Conservation (phyloP, 1,140 invertebrate genomes). For the Reticulitermes speratus region DNA sequence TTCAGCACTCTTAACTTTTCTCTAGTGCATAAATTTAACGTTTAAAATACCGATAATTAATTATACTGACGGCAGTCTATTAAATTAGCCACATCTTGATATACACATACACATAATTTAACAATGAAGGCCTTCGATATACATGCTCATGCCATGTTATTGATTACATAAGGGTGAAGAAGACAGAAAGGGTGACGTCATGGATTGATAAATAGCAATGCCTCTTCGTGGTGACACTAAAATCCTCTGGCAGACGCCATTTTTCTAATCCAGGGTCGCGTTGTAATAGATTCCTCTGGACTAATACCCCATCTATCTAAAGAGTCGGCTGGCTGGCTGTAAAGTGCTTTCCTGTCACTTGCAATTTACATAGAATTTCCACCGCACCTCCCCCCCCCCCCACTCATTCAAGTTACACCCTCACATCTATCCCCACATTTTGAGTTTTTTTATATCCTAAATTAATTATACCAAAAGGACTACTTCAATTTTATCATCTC, state of each 20-base stretch:
- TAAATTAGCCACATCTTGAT: too few relatives aligned
- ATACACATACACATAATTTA: too few relatives aligned
- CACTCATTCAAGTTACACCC: too few relatives aligned
- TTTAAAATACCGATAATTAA: too few relatives aligned
- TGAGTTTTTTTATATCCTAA: neutral
- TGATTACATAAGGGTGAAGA: neutral
- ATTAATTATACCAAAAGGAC: neutral
- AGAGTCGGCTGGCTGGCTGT: neutral
- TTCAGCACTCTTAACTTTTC: too few relatives aligned
- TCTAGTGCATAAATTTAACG: too few relatives aligned
- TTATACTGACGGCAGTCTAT: too few relatives aligned
- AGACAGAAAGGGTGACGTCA: neutral
- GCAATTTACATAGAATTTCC: conserved; percentile 1
- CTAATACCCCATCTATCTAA: conserved; percentile 23
- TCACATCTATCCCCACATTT: neutral
- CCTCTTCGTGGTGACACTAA: conserved; percentile 26
- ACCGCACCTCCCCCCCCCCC: neutral
- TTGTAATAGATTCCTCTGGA: conserved; percentile 27
- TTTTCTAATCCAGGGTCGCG: conserved; percentile 9
- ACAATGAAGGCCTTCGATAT: neutral
- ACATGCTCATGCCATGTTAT: neutral
- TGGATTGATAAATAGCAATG: conserved; percentile 29
- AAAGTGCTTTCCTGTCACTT: neutral
- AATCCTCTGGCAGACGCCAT: conserved; percentile 28
- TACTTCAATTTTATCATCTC: conserved; percentile 3